Evolutionary conservation across 2,888 invertebrate species (phyloP), one percentile per base, ranked within the genome.

Genomic region (Pandemis corylana): DNA sequence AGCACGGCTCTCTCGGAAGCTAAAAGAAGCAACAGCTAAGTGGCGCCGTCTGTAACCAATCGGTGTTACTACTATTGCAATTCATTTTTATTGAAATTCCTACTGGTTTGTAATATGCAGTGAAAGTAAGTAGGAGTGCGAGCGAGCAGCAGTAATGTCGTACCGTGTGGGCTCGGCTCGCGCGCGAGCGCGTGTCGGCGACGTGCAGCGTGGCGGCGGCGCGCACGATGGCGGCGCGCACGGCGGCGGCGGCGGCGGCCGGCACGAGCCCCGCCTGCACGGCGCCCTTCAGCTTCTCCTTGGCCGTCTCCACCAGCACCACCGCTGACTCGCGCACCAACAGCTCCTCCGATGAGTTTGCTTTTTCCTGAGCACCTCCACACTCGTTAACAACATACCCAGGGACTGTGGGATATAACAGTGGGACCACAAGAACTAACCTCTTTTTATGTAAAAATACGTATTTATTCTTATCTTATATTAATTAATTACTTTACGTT

Each of bases 251-350:
- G 77, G 97, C 97, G 79, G 91, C 88, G 72, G 85, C 80, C 77
- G 94, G 87, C 77, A 96, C 93, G 77, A 97, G 96, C 71, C 96
- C 96, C 44, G 97, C 97, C 83, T 97, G 96, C 75, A 96, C 89
- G 70, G 97, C 96, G 65, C 97, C 97, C 87, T 97, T 97, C 65
- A 98, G 91, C 88, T 98, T 98, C 88, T 98, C 98, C 83, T 97
- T 98, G 0, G 97, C 96, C 0, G 97, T 97, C 91, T 98, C 98
- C 78, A 98, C 96, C 78, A 98, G 93, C 0, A 97, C 97, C 80
- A 96, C 96, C 71, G 96, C 96, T 59, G 96, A 94, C 69, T 97
- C 97, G 77, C 96, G 96, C 69, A 96, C 95, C 0, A 98, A 89
- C 59, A 98, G 86, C 75, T 96, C 96, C 79, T 97, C 97, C 0